These are phyloP conservation scores for Ceyx melanurus DNA, from an alignment of 2,113 vertebrate genomes.

Conservation along the genomic window DNA sequence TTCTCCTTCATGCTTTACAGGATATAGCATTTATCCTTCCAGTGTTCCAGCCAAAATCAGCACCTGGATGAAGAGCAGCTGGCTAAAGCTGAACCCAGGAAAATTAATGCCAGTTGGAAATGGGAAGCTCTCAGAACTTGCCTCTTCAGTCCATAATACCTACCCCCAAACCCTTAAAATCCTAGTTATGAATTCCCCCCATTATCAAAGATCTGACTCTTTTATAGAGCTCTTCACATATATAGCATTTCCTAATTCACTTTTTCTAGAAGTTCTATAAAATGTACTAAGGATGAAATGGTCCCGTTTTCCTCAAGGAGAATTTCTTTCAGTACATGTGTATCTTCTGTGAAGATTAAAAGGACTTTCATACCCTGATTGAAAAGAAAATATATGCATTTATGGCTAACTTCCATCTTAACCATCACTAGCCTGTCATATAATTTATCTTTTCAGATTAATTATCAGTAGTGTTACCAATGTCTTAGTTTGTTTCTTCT, in stretches of 20 bases:
- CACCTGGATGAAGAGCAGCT: conserved; percentile 66
- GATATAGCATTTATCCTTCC: conserved; percentile 53
- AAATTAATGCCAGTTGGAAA: conserved; percentile 53
- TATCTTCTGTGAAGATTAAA: neutral
- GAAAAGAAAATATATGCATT: neutral
- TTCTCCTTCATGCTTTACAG: conserved; percentile 59
- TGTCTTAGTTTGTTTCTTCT: neutral
- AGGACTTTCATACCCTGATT: neutral
- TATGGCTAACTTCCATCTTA: neutral
- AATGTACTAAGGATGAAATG: neutral
- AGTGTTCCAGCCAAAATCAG: conserved; percentile 57
- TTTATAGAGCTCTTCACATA: conserved; percentile 23
- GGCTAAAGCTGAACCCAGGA: conserved; percentile 53
- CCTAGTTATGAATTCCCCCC: conserved; percentile 16
- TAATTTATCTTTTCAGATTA: neutral
- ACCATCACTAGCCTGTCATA: neutral
- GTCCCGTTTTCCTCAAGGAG: neutral
- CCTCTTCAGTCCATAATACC: conserved; percentile 36
- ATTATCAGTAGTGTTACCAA: neutral
- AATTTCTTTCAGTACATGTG: neutral
- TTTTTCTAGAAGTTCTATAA: neutral
- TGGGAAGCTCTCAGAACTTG: conserved; percentile 52
- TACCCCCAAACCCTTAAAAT: conserved; percentile 40
- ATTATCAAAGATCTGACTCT: conserved; percentile 35
- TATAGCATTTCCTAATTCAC: neutral